Evolutionary conservation across 2,797 vertebrate species (phyloP), one percentile per base, ranked within the genome.

Genomic region (Neostethus bicornis): DNA sequence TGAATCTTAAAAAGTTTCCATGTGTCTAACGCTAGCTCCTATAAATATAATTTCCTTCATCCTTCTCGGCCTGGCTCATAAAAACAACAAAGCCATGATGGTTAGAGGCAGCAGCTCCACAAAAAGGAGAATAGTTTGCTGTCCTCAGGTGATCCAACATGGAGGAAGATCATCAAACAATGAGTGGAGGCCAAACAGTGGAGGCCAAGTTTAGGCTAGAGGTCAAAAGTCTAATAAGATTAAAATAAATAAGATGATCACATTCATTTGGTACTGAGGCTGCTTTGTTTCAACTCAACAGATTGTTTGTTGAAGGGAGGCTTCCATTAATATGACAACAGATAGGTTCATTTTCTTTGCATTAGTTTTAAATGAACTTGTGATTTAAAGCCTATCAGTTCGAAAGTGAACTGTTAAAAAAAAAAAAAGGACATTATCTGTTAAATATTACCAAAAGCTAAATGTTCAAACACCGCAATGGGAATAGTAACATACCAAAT

Each of bases 181-280:
- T 6, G 12, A 4, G 2, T 21, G 57, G 24, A 16, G 29, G 28
- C 20, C 26, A 29, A 4, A 16, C 23, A 38, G 50, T 25, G 31
- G 13, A 34, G 45, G 11, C 7, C 35, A 65, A 56, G 47, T 45
- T 7, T 17, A 26, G 49, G 44, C 17, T 56, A 17, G 11, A 48
- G 57, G 45, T 59, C 49, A 53, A 48, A 37, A 21, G 42, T 29
- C 41, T 55, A 62, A 72, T 16, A n/a, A 53, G 61, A 56, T 73
- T 72, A 49, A 37, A 35, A 44, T n/a, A 53, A 52, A 49, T 58
- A 24, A 49, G 63, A 49, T 29, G 20, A 52, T 52, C 42, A 39
- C 32, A 52, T 34, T 42, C 4, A 17, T 23, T 21, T 21, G 14
- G 42, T 53, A 21, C n/a, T 53, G 47, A 23, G 38, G 26, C 11